Conservation (phyloP, 2,113 vertebrate species). For the Aegithalos caudatus region DNA sequence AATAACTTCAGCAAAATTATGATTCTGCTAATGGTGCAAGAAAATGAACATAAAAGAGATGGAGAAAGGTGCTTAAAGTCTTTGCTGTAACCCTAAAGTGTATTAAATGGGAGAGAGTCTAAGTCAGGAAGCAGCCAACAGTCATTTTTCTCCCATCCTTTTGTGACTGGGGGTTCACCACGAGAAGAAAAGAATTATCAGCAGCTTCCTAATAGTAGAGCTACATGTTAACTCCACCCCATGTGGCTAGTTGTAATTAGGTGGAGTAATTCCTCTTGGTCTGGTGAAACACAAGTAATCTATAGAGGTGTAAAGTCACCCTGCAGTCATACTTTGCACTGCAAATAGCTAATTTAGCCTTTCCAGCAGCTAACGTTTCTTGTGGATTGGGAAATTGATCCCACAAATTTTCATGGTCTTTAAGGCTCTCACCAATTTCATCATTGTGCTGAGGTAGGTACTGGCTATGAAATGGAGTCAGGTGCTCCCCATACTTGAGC, state of each 20-base stretch:
- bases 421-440: not conserved
- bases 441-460: not conserved
- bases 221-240: not conserved
- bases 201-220: not conserved
- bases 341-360: not conserved
- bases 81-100: not conserved
- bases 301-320: not conserved
- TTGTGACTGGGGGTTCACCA: not conserved
- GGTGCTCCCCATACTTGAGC: not conserved
- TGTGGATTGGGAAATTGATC: not conserved
- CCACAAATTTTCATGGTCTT: not conserved
- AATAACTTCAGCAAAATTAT: constrained; percentile 22
- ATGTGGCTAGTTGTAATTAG: not conserved
- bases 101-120: not conserved
- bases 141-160: not conserved
- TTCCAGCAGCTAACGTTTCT: not conserved
- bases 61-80: not conserved
- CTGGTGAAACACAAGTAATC: not conserved
- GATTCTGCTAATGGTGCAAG: not conserved
- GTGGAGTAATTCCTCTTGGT: not conserved
- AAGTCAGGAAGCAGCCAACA: not conserved
- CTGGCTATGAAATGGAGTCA: not conserved
- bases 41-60: not conserved
- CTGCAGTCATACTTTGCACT: not conserved
- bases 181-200: not conserved